Base-by-base conservation (phyloP, 2,113 vertebrate species). In the Caretta caretta region DNA sequence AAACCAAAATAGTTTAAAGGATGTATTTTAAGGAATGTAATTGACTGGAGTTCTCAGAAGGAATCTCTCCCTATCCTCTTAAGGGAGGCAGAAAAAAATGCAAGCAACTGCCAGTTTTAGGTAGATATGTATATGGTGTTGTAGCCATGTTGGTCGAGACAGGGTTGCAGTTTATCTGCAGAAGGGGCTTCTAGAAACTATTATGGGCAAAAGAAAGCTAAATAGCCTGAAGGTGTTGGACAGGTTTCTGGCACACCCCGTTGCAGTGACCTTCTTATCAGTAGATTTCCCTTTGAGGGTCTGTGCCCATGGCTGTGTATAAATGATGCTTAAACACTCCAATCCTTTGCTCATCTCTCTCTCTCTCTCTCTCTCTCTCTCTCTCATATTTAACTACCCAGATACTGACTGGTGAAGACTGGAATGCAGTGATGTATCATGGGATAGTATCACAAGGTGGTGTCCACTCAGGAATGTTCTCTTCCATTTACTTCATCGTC, bases 381-480 rank as follows among this genome's bases (percentile, higher is more conserved):
- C 7, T 48, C 10, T 86, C 11, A 1, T 4, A 16, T 65, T 24
- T 62, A 0, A 0, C 80, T 35, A 4, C 82, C 22, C 97, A 99
- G 99, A 99, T 99, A 96, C 98, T 99, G 81, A 99, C 99, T 0
- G 99, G 99, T 5, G 99, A 99, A 46, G 99, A 99, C 97, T 99
- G 99, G 99, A 99, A 99, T 0, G 99, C 99, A 0, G 99, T 99
- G 88, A 99, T 99, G 99, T 99, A 99, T 91, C 99, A 99, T 1
- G 99, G 99, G 46, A 99, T 99, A 0, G 98, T 99, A 51, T 99
- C 99, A 0, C 99, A 99, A 69, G 99, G 99, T 0, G 99, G 99
- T 0, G 99, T 99, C 76, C 99, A 97, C 49, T 97, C 98, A 19
- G 99, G 99, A 80, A 99, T 99, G 99, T 99, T 99, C 97, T 99